phyloP scores from a whole-genome alignment of 2,113 vertebrate genomes.

The Sapayoa aenigma region DNA sequence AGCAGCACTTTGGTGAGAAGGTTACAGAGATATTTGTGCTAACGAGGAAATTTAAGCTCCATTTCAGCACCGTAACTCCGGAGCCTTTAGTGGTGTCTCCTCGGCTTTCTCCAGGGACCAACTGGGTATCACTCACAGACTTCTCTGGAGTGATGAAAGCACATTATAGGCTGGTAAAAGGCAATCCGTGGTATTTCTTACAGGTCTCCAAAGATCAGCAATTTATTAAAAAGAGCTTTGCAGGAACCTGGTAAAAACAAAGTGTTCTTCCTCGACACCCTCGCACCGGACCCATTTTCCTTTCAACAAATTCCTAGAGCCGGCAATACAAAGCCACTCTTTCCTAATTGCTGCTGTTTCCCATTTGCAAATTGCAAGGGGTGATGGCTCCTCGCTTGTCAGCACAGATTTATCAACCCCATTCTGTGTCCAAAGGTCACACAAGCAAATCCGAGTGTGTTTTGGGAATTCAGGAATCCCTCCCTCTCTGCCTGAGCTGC shows the following conservation, averaged over 20 bases:
- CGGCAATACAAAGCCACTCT: neutral
- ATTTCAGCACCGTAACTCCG: neutral
- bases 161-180: slow-evolving; percentile 51
- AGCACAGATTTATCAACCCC: neutral
- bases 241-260: neutral
- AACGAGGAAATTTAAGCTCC: slow-evolving; percentile 12
- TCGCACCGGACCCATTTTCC: neutral
- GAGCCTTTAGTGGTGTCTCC: slow-evolving; percentile 15
- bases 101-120: slow-evolving; percentile 20
- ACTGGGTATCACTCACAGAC: slow-evolving; percentile 31
- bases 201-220: slow-evolving; percentile 33
- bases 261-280: neutral
- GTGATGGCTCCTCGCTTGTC: neutral
- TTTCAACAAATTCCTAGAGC: neutral
- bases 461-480: neutral
- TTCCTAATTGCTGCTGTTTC: slow-evolving; percentile 7
- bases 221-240: slow-evolving; percentile 58
- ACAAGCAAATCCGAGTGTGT: fast-evolving
- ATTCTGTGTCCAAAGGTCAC: neutral
- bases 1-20: neutral
- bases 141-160: slow-evolving; percentile 42
- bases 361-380: neutral
- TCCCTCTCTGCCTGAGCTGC: neutral
- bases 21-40: neutral
- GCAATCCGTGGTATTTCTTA: slow-evolving; percentile 44